Conservation (phyloP, 2,888 invertebrate genomes). For the Epiblema foenella region DNA sequence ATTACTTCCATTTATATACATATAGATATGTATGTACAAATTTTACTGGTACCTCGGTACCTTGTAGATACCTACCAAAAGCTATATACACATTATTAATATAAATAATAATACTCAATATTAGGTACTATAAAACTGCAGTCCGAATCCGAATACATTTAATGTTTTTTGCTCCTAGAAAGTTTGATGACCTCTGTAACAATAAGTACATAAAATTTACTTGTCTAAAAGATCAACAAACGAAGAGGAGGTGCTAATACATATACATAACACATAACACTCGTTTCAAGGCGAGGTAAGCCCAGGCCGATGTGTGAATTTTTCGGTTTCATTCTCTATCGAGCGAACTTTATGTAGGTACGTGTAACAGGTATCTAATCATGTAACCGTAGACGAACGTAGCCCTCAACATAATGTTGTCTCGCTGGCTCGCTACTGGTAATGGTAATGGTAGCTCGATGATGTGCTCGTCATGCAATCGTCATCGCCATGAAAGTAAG, state of each 20-base stretch:
- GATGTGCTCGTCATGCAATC: no score
- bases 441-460: no score
- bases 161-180: constrained; percentile 8
- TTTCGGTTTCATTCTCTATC: background rate
- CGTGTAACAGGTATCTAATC: no score
- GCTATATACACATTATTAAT: constrained; percentile 26
- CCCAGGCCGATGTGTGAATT: no score
- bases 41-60: constrained; percentile 25
- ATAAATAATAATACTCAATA: constrained; percentile 28
- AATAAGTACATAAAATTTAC: background rate
- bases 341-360: background rate
- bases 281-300: background rate
- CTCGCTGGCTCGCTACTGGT: no score
- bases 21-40: constrained; percentile 43
- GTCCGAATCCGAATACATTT: constrained; percentile 33
- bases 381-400: no score
- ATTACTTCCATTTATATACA: constrained; percentile 12
- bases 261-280: background rate
- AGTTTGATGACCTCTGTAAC: background rate
- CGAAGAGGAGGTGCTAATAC: background rate
- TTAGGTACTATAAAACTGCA: constrained; percentile 34
- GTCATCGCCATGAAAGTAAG: no score
- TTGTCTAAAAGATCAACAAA: background rate
- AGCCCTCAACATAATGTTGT: no score
- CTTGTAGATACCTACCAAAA: constrained; percentile 33